Evolutionary conservation across 2,797 vertebrate genomes (phyloP), one percentile per base, ranked within the genome.

Genomic region (Esox lucius): DNA sequence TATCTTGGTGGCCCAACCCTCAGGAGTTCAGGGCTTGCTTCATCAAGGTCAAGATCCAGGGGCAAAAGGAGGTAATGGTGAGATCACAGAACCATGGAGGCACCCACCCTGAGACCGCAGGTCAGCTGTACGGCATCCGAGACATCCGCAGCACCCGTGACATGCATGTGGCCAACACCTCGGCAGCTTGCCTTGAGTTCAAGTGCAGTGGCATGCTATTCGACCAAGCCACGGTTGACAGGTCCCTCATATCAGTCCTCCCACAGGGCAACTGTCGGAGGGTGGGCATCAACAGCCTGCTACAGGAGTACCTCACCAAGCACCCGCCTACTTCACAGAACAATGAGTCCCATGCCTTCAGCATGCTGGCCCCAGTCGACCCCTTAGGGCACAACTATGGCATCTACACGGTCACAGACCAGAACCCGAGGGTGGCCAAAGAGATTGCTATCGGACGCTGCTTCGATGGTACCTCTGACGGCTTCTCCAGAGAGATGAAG

Each of bases 1-100:
- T 98, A 5, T 94, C 97, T 2, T 99, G 97, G 98, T 99, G 98
- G 97, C 98, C 98, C 49, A 98, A 98, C 82, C 98, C 98, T 0
- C 98, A 98, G 86, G 98, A 98, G 85, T 99, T 99, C 85, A 93
- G 98, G 56, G 97, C 98, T 56, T 99, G 98, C 78, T 99, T 91
- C 83, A 95, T 99, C 84, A 99, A 99, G 79, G 94, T 99, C 74
- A 95, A 86, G 87, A 92, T 99, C n/a, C 94, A 94, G 0, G 98
- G 97, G 9, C 94, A 94, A 0, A 95, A 91, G 77, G 97, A 99
- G 86, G 95, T 97, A 71, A 97, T 98, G 96, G 91, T 99, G 61
- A 91, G 98, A 68, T 95, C 98, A 0, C 94, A 91, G 28, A 99
- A 97, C 1, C 65, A 79, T 0, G 98, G 98, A 0, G 97, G 97